Evolutionary conservation across 23 tunicate species (phyloP).

Genomic region (Clavelina lepadiformis): DNA sequence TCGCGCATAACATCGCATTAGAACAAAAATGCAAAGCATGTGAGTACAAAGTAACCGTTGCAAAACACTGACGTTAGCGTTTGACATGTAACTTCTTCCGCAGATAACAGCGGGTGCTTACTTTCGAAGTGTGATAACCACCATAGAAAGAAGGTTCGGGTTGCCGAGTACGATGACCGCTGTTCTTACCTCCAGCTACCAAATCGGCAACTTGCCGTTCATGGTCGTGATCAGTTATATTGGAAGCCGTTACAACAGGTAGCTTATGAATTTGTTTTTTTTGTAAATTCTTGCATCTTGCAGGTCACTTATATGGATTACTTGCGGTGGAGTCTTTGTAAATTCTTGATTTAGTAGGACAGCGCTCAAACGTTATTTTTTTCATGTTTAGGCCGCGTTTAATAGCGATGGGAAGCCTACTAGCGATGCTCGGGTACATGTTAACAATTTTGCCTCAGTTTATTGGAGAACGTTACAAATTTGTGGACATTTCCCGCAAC

Average conservation of each 20-base stretch:
- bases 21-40: too few relatives aligned
- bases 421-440: constrained; percentile 31
- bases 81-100: too few relatives aligned
- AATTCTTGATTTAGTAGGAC: too few relatives aligned
- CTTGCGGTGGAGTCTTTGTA: too few relatives aligned
- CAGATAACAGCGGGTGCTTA: constrained; percentile 8
- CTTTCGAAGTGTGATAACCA: constrained; percentile 40
- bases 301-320: too few relatives aligned
- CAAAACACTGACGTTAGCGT: too few relatives aligned
- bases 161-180: constrained; percentile 51
- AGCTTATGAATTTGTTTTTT: not conserved
- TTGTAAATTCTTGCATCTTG: not conserved
- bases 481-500: constrained; percentile 29
- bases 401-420: constrained; percentile 38
- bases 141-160: constrained; percentile 73
- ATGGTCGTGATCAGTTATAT: constrained; percentile 61
- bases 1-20: too few relatives aligned
- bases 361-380: too few relatives aligned
- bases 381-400: constrained; percentile 33
- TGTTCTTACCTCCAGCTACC: constrained; percentile 40
- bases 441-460: constrained; percentile 49
- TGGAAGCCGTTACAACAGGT: constrained; percentile 83
- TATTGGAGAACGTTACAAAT: constrained; percentile 55
- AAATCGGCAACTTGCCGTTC: constrained; percentile 60
- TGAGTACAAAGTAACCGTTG: too few relatives aligned